phyloP scores from a whole-genome alignment of 1,140 invertebrate genomes.

The Drosophila aff. region DNA sequence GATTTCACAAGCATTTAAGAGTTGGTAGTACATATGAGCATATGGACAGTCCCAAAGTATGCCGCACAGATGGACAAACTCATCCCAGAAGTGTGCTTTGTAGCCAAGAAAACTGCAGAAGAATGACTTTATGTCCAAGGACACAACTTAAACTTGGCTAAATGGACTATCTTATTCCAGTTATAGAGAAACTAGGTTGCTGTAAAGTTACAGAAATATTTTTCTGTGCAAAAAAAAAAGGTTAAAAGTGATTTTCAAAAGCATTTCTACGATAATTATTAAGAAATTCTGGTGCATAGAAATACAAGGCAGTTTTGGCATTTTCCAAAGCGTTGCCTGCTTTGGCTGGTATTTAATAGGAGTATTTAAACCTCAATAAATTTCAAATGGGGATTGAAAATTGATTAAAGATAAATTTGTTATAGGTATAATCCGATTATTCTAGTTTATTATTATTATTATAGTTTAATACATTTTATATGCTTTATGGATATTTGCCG shows the following conservation, averaged over 20 bases:
- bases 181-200: too few species aligned
- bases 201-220: neutral
- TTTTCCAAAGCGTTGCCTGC: too few species aligned
- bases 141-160: too few species aligned
- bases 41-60: too few species aligned
- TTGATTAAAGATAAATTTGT: neutral
- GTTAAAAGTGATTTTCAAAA: too few species aligned
- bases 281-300: neutral
- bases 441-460: too few species aligned
- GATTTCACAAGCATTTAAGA: neutral
- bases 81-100: slow-evolving; percentile 1
- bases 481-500: neutral
- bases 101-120: too few species aligned
- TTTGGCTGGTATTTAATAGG: neutral
- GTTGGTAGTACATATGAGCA: too few species aligned
- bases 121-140: neutral
- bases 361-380: neutral
- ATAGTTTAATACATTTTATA: too few species aligned
- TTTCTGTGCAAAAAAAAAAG: too few species aligned
- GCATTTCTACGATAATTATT: neutral
- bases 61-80: neutral
- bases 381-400: neutral
- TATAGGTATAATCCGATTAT: neutral
- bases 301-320: neutral
- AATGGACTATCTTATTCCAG: neutral